Evolutionary conservation across 2,888 invertebrate genomes (phyloP), one percentile per base, ranked within the genome.

Genomic region (Diaprepes abbreviatus): DNA sequence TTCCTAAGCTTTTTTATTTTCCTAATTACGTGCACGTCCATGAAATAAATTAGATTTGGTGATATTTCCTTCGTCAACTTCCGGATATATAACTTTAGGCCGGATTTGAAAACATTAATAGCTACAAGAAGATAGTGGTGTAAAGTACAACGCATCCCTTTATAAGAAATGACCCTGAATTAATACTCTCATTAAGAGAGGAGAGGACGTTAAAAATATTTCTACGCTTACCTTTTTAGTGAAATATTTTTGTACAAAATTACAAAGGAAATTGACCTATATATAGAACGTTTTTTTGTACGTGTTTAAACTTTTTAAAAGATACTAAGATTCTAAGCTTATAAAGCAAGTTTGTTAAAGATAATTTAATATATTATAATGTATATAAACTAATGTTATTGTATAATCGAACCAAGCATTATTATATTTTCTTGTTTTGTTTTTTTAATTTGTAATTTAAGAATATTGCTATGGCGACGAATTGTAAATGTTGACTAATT

Each of bases 351-450:
- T 35, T 54, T 35, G 52, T 54, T 54, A 9, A 14, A 35, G 16
- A n/a, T n/a, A n/a, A n/a, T n/a, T n/a, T n/a, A n/a, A 16, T 55
- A 35, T 55, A 36, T 36, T 52, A 52, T 52, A 17, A 10, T 55
- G 21, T 55, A 54, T 54, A 55, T 55, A 52, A 14, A 55, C 55
- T 36, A 55, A 36, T 55, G 52, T 52, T 52, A n/a, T 48, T 24
- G 45, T 45, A 16, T 52, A 52, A 17, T 52, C n/a, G 16, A 9
- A 16, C 31, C 38, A 55, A 14, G 38, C 38, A 38, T 55, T 35
- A 14, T 24, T 36, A 19, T 48, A n/a, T n/a, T 3, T 24, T 24
- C 5, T 24, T 24, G 24, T 33, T 48, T 28, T 60, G 9, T 62
- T 62, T 19, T 60, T 24, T 12, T 31, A n/a, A n/a, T 60, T 58